These are phyloP conservation scores for Myotis davidii DNA, from an alignment of 2,113 vertebrate species.

Conservation along the genomic window DNA sequence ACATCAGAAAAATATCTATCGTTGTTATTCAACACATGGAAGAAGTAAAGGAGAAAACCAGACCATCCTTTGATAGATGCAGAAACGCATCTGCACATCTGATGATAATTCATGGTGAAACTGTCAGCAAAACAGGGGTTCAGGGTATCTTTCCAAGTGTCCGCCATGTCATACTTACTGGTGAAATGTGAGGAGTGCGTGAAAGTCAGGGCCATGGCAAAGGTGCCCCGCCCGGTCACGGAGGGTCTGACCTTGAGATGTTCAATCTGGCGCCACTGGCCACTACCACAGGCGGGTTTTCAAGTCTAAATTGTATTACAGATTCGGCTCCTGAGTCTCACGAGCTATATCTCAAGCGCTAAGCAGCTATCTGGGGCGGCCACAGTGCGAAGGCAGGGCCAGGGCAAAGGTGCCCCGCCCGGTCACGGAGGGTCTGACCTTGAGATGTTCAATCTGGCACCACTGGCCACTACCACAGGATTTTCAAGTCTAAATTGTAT, in stretches of 20 bases:
- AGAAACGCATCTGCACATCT: background rate
- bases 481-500: background rate
- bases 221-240: rapidly evolving
- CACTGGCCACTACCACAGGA: background rate
- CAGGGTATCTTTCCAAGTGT: background rate
- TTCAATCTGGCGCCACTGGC: background rate
- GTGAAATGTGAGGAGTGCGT: background rate
- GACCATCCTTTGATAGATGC: background rate
- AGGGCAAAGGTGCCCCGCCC: background rate
- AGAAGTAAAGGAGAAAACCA: background rate
- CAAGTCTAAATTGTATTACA: background rate
- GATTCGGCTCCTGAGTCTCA: background rate
- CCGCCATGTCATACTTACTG: background rate
- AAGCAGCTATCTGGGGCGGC: background rate
- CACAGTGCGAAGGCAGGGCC: no score
- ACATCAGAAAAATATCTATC: background rate
- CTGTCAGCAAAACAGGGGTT: background rate
- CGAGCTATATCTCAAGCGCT: background rate
- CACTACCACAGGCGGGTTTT: background rate
- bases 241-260: background rate
- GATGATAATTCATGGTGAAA: background rate
- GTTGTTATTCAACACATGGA: background rate
- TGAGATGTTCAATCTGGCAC: background rate
- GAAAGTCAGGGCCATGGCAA: background rate
- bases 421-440: background rate